These are phyloP conservation scores for Tolypeutes matacus DNA, from an alignment of 2,797 vertebrate species.

Conservation along the genomic window DNA sequence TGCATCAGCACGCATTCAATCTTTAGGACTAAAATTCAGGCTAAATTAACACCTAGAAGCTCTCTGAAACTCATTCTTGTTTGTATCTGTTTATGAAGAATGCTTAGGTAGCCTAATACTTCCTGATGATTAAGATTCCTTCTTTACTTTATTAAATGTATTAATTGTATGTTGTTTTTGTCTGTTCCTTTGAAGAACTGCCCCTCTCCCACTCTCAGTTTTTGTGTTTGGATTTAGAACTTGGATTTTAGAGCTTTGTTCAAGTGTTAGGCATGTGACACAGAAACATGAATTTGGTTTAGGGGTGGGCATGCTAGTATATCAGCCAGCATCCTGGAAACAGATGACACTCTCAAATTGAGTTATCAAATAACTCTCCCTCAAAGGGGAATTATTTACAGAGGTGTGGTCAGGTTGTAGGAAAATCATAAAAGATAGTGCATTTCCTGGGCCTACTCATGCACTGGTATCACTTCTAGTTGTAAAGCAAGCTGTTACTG, in stretches of 20 bases:
- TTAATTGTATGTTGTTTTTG: conserved; percentile 28
- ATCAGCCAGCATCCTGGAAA: conserved; percentile 35
- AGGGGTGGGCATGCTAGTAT: not conserved
- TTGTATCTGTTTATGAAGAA: conserved; percentile 68
- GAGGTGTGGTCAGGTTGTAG: not conserved
- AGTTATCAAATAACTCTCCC: conserved; percentile 39
- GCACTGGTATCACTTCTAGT: not conserved
- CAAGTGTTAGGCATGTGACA: conserved; percentile 1
- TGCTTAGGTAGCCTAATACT: not conserved
- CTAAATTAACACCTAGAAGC: not conserved
- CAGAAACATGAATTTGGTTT: conserved; percentile 41
- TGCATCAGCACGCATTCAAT: conserved; percentile 57
- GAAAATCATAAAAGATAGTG: not conserved
- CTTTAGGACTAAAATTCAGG: not conserved
- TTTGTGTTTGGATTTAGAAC: conserved; percentile 12
- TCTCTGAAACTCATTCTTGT: conserved; percentile 38
- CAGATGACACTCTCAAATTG: not conserved
- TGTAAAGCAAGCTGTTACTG: not conserved
- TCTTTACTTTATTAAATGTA: conserved; percentile 60
- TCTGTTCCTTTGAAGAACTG: not conserved
- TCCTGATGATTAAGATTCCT: conserved; percentile 46
- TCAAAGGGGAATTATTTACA: not conserved
- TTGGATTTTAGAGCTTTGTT: conserved; percentile 36
- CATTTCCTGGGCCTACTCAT: not conserved
- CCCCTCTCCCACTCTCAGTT: not conserved